Evolutionary conservation across 2,888 invertebrate genomes (phyloP).

Genomic region (Epinotia nisella): DNA sequence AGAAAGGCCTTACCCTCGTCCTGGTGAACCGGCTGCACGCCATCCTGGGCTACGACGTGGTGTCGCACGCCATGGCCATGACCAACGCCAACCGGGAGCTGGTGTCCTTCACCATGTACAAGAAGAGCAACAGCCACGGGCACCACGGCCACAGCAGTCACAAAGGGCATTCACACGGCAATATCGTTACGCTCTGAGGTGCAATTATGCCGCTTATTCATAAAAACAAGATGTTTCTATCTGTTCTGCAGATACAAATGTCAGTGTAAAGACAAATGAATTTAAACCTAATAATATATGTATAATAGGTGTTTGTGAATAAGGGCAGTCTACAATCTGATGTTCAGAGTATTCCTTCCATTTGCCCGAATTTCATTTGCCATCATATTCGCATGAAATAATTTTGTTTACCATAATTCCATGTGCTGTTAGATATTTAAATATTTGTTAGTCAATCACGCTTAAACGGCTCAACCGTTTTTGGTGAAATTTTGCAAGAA

Average conservation of each 20-base stretch:
- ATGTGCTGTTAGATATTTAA: no score
- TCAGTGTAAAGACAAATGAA: background rate
- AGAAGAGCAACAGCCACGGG: slow-evolving; percentile 68
- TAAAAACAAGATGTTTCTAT: background rate
- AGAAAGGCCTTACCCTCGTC: slow-evolving; percentile 75
- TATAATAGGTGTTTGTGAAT: background rate
- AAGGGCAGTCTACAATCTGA: background rate
- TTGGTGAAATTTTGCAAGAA: no score
- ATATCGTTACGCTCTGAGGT: slow-evolving; percentile 68
- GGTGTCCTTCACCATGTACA: slow-evolving; percentile 80
- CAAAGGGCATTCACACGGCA: slow-evolving; percentile 62
- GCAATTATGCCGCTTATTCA: background rate
- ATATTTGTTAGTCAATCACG: no score
- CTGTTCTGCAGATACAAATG: background rate
- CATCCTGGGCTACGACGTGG: slow-evolving; percentile 79
- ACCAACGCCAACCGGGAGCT: slow-evolving; percentile 80
- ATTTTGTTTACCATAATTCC: no score
- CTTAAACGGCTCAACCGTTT: no score
- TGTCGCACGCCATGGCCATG: slow-evolving; percentile 82
- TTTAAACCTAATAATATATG: no score
- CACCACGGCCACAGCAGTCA: slow-evolving; percentile 60
- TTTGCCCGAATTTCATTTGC: no score
- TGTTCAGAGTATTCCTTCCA: no score
- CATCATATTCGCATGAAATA: no score
- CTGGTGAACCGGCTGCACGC: slow-evolving; percentile 79